Conservation (phyloP, 2,113 vertebrate genomes). For the Empidonax traillii region DNA sequence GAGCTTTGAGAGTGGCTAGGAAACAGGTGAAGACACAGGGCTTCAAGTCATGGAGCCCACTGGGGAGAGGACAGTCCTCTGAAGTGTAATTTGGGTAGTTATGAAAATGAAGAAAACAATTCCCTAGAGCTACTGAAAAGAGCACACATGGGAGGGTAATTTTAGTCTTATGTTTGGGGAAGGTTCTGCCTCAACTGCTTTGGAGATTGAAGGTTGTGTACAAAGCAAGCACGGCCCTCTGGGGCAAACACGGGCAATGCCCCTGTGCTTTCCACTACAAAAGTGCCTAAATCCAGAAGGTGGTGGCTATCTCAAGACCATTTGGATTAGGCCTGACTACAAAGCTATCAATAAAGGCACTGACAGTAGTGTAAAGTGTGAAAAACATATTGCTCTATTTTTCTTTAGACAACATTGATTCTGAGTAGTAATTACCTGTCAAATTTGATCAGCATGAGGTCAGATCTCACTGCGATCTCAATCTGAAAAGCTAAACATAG, state of each 20-base stretch:
- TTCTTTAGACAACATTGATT: neutral
- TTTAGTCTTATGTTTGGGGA: neutral
- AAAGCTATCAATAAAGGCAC: neutral
- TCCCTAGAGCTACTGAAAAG: neutral
- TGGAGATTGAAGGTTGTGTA: neutral
- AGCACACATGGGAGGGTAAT: neutral
- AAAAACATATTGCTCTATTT: neutral
- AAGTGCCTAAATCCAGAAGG: neutral
- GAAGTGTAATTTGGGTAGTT: neutral
- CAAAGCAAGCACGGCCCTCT: neutral
- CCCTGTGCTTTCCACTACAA: neutral
- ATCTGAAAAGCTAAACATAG: neutral
- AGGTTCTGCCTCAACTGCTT: neutral
- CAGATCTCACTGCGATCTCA: neutral
- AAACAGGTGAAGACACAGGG: neutral
- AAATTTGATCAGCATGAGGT: neutral
- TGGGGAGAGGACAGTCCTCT: neutral
- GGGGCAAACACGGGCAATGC: neutral
- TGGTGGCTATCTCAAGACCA: neutral
- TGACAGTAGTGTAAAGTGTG: neutral
- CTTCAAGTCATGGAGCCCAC: neutral
- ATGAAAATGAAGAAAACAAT: neutral
- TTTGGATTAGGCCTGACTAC: neutral
- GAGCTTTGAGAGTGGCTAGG: neutral
- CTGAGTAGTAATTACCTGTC: neutral